A percentile compares a stretch with the other conserved stretches of the same genome.
Conservation (phyloP, 2,113 vertebrate genomes). For the Ploceus nigricollis region DNA sequence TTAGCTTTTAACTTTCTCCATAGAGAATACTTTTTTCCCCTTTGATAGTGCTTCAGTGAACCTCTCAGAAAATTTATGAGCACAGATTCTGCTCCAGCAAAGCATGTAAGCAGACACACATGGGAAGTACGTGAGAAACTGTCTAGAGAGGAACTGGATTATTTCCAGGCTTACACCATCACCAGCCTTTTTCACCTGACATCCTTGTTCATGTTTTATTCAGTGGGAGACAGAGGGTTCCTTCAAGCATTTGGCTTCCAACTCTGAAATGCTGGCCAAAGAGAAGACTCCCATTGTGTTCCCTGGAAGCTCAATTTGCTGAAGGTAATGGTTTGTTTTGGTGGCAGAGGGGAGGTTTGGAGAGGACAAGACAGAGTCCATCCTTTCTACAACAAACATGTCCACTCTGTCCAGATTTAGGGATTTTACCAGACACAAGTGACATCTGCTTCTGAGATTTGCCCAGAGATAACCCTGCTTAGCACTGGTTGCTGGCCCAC, state of each 20-base stretch:
- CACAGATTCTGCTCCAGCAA: background rate
- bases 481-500: background rate
- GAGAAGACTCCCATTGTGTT: background rate
- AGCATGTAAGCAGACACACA: background rate
- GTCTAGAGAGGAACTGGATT: background rate
- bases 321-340: background rate
- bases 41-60: background rate
- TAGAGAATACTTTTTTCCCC: background rate
- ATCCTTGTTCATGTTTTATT: background rate
- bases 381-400: accelerated
- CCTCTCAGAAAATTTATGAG: background rate
- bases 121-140: background rate
- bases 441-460: background rate
- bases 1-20: background rate
- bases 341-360: background rate
- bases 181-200: background rate
- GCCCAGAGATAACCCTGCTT: background rate
- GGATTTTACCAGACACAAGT: background rate
- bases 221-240: background rate
- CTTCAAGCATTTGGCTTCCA: background rate
- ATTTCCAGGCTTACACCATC: background rate
- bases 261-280: background rate
- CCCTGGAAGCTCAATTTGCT: background rate
- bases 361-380: background rate
- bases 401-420: too few species aligned